Percentiles rank a stretch among this genome's conserved stretches.
phyloP scores from a whole-genome alignment of 2,797 vertebrate genomes.

The Ctenopoma kingsleyae region DNA sequence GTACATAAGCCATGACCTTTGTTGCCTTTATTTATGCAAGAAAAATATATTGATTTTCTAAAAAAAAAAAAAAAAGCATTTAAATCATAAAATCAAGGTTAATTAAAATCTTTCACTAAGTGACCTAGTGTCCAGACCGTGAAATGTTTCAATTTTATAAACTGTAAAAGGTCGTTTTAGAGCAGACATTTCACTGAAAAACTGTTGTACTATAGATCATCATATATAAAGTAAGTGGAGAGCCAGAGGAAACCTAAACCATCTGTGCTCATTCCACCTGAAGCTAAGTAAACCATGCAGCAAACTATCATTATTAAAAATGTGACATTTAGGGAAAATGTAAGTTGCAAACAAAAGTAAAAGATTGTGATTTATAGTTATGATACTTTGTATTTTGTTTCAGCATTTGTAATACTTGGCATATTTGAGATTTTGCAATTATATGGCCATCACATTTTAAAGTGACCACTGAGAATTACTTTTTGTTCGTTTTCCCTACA shows the following conservation, averaged over 20 bases:
- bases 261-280: conserved; percentile 14
- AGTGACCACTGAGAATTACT: background rate
- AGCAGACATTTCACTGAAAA: no score
- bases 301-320: conserved; percentile 1
- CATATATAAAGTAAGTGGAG: no score
- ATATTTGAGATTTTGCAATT: background rate
- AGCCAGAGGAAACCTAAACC: background rate
- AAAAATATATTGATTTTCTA: no score
- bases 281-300: conserved; percentile 28
- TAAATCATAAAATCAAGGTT: no score
- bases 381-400: background rate
- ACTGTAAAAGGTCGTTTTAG: no score
- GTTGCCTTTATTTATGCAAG: no score
- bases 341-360: background rate
- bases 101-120: no score
- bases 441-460: background rate
- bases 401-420: background rate
- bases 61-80: no score
- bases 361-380: background rate
- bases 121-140: no score
- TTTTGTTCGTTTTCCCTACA: conserved; percentile 59
- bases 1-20: no score
- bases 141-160: no score
- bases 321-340: background rate
- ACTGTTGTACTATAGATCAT: no score